Conservation (phyloP, 2,797 vertebrate species). For the Molossus molossus region DNA sequence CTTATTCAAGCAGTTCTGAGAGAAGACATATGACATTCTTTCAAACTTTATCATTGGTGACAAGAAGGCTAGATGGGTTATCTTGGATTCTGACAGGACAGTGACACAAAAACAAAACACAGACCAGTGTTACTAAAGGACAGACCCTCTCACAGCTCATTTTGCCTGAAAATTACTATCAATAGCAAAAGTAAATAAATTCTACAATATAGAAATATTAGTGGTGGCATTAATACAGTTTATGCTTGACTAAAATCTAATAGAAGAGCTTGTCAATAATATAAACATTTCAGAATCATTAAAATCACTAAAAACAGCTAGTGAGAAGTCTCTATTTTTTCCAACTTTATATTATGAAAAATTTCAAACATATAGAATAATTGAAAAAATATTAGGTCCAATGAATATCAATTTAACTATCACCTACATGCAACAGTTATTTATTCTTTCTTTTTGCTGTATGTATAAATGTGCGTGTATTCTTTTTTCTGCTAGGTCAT, state of each 20-base stretch:
- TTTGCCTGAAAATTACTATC: conserved; percentile 46
- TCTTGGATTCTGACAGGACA: conserved; percentile 32
- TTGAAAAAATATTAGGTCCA: conserved; percentile 7
- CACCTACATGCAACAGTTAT: background rate
- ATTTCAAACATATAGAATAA: background rate
- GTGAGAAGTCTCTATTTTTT: background rate
- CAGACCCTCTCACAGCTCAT: background rate
- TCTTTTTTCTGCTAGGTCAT: background rate
- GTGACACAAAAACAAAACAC: background rate
- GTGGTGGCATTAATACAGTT: background rate
- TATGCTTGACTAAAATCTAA: conserved; percentile 61
- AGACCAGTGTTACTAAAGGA: background rate
- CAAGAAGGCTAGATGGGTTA: background rate
- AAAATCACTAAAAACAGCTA: conserved; percentile 51
- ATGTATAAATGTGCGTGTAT: background rate
- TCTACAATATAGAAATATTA: conserved; percentile 2
- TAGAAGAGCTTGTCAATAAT: conserved; percentile 47
- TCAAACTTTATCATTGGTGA: conserved; percentile 21
- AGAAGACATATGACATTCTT: background rate
- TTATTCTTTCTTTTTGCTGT: conserved; percentile 18
- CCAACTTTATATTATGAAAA: conserved; percentile 33
- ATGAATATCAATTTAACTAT: conserved; percentile 12
- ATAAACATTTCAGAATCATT: conserved; percentile 24
- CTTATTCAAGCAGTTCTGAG: conserved; percentile 21
- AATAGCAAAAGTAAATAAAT: conserved; percentile 34